Evolutionary conservation across 1,140 invertebrate genomes (phyloP), one percentile per base, ranked within the genome.

Genomic region (Drosophila tristis): DNA sequence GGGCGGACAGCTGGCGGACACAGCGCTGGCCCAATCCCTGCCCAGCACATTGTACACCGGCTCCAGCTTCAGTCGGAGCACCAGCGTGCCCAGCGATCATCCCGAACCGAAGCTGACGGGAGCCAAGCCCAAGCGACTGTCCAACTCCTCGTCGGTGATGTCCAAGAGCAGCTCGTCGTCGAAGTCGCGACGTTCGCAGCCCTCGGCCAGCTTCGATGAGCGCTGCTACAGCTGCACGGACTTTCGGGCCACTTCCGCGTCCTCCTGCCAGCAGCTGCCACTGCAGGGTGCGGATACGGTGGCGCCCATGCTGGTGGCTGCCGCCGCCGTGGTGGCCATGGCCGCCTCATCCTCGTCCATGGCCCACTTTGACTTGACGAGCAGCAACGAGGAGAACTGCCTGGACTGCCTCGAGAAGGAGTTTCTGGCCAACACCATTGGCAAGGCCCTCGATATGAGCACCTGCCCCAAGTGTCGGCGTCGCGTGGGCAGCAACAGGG

Each of bases 351-450:
- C 85, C 16, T 53, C 72, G 16, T 65, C 59, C 11, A 44, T 51
- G 16, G 68, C 71, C 3, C 82, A 87, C 26, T 82, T 87, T 42
- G 84, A 89, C 49, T 11, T 39, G 35, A 39, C 35, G 35, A 65
- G 71, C 44, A 74, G 29, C 23, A 78, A 67, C 6, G 90, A 92
- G 47, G 91, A 91, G 6, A 90, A 78, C n/a, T 92, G 91, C 39
- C 55, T 92, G 42, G 91, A 92, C 44, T 92, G 91, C 42, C 78
- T 92, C 54, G 91, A 91, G 51, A 91, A 91, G 39, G 91, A 92
- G 58, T 92, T 92, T 54, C 43, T 92, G 35, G 87, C 89, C 16
- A 91, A 90, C 39, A 92, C 89, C 9, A 91, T 92, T 39, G 91
- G 91, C 23, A 92, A 91, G 29, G 80, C 65, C 0, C 25, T 91